Conservation (phyloP, 2,113 vertebrate genomes). For the Litocranius walleri region DNA sequence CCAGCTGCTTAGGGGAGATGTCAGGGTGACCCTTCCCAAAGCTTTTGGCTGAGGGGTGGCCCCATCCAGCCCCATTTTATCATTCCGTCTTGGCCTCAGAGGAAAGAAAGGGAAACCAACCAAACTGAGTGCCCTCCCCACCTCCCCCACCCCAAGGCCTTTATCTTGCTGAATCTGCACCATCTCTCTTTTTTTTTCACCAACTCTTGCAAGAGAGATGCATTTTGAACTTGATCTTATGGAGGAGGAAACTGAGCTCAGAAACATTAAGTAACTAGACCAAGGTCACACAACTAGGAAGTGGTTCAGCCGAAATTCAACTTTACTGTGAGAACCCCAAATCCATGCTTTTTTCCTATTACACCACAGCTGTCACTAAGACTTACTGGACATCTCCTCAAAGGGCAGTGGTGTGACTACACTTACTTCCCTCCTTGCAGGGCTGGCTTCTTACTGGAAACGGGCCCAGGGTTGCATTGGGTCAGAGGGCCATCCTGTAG, state of each 20-base stretch:
- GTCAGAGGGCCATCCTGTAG: not conserved
- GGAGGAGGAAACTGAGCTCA: slow-evolving; percentile 48
- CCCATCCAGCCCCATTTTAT: not conserved
- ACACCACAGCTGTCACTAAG: not conserved
- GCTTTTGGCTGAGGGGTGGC: not conserved
- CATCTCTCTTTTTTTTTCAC: not conserved
- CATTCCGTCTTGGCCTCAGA: slow-evolving; percentile 58
- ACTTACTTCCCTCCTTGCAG: not conserved
- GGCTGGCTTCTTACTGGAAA: not conserved
- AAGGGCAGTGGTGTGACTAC: not conserved
- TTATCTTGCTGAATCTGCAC: slow-evolving; percentile 62
- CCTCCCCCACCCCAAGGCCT: not conserved
- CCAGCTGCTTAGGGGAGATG: not conserved
- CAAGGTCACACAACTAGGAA: slow-evolving; percentile 13
- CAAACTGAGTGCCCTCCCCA: not conserved
- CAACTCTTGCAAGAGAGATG: not conserved
- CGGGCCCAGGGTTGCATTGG: not conserved
- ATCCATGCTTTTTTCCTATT: not conserved
- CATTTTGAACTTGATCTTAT: not conserved
- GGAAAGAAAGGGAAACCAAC: slow-evolving; percentile 44
- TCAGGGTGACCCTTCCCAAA: not conserved
- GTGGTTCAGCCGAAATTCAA: not conserved
- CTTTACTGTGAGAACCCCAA: not conserved
- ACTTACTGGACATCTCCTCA: not conserved
- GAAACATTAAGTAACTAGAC: slow-evolving; percentile 41